Conservation (phyloP, 1,140 invertebrate genomes). For the Melanaphis sacchari region DNA sequence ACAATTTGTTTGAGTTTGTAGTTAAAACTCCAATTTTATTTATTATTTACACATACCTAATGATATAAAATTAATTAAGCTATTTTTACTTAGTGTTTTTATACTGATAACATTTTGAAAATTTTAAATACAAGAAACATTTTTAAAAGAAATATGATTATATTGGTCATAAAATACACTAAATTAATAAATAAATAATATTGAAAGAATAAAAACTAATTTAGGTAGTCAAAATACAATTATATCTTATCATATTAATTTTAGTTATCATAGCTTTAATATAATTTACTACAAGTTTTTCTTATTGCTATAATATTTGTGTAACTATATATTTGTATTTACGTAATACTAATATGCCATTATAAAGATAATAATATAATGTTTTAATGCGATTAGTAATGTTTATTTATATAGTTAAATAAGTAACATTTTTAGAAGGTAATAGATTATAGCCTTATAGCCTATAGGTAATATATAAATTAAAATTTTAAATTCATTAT, state of each 20-base stretch:
- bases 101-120: background rate
- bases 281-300: background rate
- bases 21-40: background rate
- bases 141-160: background rate
- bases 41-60: background rate
- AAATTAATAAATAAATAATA: background rate
- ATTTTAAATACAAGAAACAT: background rate
- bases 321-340: background rate
- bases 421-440: too few relatives aligned
- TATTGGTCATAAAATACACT: background rate
- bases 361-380: too few relatives aligned
- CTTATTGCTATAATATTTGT: background rate
- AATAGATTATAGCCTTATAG: too few relatives aligned
- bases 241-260: background rate
- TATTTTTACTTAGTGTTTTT: background rate
- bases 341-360: too few relatives aligned
- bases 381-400: too few relatives aligned
- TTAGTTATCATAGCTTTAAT: background rate
- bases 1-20: background rate
- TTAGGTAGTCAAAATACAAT: slow-evolving; percentile 1
- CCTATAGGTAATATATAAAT: too few relatives aligned
- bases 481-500: too few relatives aligned
- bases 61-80: background rate
- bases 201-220: background rate
- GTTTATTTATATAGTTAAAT: too few relatives aligned